phyloP scores from a whole-genome alignment of 2,113 vertebrate species.

The Desmodus rotundus region DNA sequence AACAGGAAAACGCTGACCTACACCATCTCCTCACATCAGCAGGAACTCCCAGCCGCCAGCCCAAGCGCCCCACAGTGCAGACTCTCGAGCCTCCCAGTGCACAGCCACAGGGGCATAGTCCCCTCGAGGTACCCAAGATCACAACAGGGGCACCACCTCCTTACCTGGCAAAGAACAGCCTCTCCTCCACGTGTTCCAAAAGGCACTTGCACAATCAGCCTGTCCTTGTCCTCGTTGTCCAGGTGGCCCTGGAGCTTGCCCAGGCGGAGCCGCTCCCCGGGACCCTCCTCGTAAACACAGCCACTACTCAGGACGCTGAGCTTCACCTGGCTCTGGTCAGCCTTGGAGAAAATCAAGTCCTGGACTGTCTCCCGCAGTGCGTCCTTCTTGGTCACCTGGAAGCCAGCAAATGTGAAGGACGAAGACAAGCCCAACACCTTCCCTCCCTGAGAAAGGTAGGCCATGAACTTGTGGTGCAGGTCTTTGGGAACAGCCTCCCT shows the following conservation, averaged over 20 bases:
- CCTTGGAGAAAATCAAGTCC: conserved; percentile 82
- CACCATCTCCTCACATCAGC: neutral
- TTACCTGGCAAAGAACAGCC: conserved; percentile 94
- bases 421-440: conserved; percentile 87
- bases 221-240: conserved; percentile 77
- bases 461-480: conserved; percentile 81
- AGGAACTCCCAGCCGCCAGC: neutral
- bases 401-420: conserved; percentile 81
- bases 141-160: accelerated
- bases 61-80: neutral
- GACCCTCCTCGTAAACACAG: conserved; percentile 75
- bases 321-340: conserved; percentile 77
- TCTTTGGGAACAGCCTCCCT: conserved; percentile 76
- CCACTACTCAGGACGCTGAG: conserved; percentile 84
- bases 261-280: neutral
- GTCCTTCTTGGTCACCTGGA: conserved; percentile 77
- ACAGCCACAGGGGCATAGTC: neutral
- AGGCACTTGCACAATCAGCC: conserved; percentile 84
- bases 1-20: neutral
- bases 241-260: conserved; percentile 84
- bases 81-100: accelerated
- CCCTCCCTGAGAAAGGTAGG: conserved; percentile 88
- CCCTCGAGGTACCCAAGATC: neutral
- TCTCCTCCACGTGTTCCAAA: conserved; percentile 84
- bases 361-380: conserved; percentile 65